Evolutionary conservation across 1,140 invertebrate species (phyloP).

Genomic region (Sarcophaga peregrina): DNA sequence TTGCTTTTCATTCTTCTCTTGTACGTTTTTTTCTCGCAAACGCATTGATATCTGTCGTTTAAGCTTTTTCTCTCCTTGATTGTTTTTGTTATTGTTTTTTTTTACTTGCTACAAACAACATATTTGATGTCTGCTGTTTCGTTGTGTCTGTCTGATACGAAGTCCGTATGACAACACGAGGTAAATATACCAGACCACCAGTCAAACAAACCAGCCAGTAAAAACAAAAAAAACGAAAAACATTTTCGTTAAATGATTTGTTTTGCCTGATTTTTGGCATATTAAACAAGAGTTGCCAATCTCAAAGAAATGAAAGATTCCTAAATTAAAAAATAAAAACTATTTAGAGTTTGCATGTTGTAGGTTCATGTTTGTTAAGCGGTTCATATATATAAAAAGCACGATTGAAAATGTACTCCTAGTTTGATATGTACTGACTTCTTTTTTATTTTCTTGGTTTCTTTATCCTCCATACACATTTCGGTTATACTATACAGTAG

Average conservation of each 20-base stretch:
- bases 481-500: too few relatives aligned
- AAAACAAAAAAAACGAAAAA: constrained; percentile 1
- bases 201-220: constrained; percentile 30
- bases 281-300: constrained; percentile 27
- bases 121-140: constrained; percentile 11
- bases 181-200: constrained; percentile 33
- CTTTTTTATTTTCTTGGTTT: too few relatives aligned
- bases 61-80: constrained; percentile 4
- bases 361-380: too few relatives aligned
- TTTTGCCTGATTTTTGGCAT: constrained; percentile 21
- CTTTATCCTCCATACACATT: too few relatives aligned
- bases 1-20: background rate
- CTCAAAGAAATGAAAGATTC: background rate
- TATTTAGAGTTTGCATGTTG: too few relatives aligned
- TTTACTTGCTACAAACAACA: constrained; percentile 13
- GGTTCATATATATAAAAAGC: too few relatives aligned
- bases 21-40: constrained; percentile 12
- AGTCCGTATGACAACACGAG: background rate
- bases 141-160: background rate
- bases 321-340: background rate
- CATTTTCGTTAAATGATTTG: constrained; percentile 25
- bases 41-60: constrained; percentile 31
- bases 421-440: too few relatives aligned
- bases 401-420: too few relatives aligned
- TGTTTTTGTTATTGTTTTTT: background rate